Evolutionary conservation across 2,113 vertebrate species (phyloP), one percentile per base, ranked within the genome.

Genomic region (Bufo gargarizans): DNA sequence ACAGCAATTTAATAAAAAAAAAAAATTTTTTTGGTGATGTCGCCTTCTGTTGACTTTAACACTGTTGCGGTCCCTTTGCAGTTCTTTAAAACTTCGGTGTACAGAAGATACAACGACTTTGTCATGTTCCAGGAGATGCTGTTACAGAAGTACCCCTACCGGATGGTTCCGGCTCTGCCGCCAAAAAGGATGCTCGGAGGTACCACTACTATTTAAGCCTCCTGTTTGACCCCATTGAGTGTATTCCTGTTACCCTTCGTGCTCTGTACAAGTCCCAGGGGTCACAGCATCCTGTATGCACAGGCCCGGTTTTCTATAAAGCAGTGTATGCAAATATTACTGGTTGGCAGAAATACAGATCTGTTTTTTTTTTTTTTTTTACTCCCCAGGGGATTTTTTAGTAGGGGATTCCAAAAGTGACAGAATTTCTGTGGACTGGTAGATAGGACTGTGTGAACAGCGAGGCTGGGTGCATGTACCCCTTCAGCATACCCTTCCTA

Each of bases 121-220:
- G 98, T 99, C 90, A 96, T 98, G 91, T 98, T 99, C 95, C 98
- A 99, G 0, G 98, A 98, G 91, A 92, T 96, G 90, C 93, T 99
- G 91, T 95, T 99, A 4, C 97, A 98, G 92, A 97, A 96, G 89
- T 99, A 97, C 90, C 95, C 97, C 0, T 99, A 99, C 90, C 96
- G 98, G 13, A 96, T 97, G 92, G 98, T 99, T 77, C 98, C 98
- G 0, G 95, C 96, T 0, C 94, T 99, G 49, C 98, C 98, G 0
- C 98, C 98, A 3, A 99, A 99, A 92, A 96, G 97, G 89, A 95
- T 97, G 94, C 92, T 99, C 67, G 97, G 97, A 96, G 98, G 98
- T 99, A 93, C 76, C 4, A 20, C 11, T 8, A 56, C 13, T 55
- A n/a, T 1, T 22, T 1, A 6, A 10, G 5, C 11, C 50, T 53